phyloP scores from a whole-genome alignment of 2,797 vertebrate species.

The Poecilia gillii region DNA sequence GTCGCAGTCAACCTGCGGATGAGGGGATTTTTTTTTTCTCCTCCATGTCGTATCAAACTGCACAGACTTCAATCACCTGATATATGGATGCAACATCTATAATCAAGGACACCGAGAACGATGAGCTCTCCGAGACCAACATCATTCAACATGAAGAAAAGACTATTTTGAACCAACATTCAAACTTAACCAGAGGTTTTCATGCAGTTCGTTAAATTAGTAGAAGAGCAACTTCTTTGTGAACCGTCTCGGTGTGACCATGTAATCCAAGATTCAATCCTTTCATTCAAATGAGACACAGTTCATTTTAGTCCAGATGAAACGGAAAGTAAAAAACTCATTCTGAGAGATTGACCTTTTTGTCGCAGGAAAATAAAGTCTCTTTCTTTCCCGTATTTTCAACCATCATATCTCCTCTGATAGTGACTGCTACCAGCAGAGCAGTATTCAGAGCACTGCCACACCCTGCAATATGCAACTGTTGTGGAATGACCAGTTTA shows the following conservation, averaged over 20 bases:
- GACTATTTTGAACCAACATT: background rate
- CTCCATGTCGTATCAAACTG: background rate
- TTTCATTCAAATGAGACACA: background rate
- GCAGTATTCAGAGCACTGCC: slow-evolving; percentile 3
- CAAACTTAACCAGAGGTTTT: background rate
- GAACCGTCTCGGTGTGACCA: background rate
- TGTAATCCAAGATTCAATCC: background rate
- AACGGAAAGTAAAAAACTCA: background rate
- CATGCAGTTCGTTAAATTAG: background rate
- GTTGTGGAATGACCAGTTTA: slow-evolving; percentile 50
- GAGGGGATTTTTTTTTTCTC: background rate
- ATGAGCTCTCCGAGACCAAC: background rate
- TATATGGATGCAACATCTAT: background rate
- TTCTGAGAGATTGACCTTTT: background rate
- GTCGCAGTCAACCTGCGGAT: background rate
- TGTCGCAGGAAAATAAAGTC: background rate
- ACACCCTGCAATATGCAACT: slow-evolving; percentile 38
- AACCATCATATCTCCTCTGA: background rate
- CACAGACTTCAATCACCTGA: background rate
- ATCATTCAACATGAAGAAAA: background rate
- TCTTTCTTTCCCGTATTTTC: background rate
- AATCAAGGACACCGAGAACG: background rate
- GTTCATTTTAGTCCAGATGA: background rate
- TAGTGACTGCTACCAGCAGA: background rate
- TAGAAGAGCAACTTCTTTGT: background rate